Evolutionary conservation across 1,140 invertebrate species (phyloP), one percentile per base, ranked within the genome.

Genomic region (Ips typographus): DNA sequence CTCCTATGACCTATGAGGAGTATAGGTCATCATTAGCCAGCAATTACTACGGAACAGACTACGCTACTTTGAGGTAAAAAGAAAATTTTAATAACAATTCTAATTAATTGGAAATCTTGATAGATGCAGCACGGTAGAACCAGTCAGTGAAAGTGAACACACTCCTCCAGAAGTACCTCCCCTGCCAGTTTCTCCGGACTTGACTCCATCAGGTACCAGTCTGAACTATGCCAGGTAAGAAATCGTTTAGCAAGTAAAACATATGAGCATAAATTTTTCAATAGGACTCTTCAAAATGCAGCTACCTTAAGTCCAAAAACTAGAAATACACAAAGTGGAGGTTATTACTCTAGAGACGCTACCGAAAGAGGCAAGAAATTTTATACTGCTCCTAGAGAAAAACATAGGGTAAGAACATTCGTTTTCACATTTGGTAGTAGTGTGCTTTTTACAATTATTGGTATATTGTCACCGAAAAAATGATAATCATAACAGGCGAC

Each of bases 321-420:
- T 44, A 79, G 77, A 64, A 74, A 74, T 57, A 75, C 76, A 68
- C 78, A 76, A 74, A 68, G 78, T 51, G 74, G 73, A 37, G 79
- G 76, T 73, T 76, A 78, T 72, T 79, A 77, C 70, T 74, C 77
- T 47, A 75, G 75, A 62, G 74, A 77, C 58, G 75, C 74, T 42
- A 74, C 75, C 6, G 80, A 82, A 66, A 77, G 81, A 55, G 76
- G 76, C 60, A 75, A 81, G 65, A 87, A 87, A 77, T 80, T 84
- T 58, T 87, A 84, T 80, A 87, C 86, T 4, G 83, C 85, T 2
- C 85, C 86, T 2, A 83, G 85, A 68, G 85, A 87, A 73, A 86
- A 86, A 72, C 83, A 86, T 74, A 83, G 86, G 80, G 84, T 85
- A 79, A 67, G 65, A 22, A 22, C 22, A 22, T 22, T 22, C 22